These are phyloP conservation scores for Cephalotes varians DNA, from an alignment of 2,888 invertebrate genomes.

Conservation along the genomic window DNA sequence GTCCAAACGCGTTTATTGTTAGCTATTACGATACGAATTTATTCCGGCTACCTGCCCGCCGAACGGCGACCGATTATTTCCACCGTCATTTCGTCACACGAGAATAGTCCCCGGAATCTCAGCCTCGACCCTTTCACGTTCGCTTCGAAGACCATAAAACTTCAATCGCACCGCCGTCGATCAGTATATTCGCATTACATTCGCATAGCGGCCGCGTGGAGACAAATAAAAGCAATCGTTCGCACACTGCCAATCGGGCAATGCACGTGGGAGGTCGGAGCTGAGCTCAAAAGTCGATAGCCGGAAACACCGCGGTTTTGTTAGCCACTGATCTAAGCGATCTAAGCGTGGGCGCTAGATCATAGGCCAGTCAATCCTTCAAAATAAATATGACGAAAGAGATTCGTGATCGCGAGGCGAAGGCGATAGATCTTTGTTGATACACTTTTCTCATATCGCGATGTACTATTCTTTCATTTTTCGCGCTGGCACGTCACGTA, in stretches of 20 bases:
- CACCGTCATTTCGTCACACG: constrained; percentile 39
- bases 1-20: constrained; percentile 70
- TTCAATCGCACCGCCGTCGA: constrained; percentile 29
- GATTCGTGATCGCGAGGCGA: not conserved
- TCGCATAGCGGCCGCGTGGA: not conserved
- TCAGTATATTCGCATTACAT: constrained; percentile 41
- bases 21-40: constrained; percentile 65
- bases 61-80: constrained; percentile 47
- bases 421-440: constrained; percentile 51
- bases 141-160: constrained; percentile 37
- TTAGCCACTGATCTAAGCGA: constrained; percentile 50
- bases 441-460: constrained; percentile 19
- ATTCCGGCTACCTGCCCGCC: constrained; percentile 66
- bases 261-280: constrained; percentile 42
- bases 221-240: constrained; percentile 49
- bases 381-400: constrained; percentile 49
- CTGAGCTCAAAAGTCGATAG: constrained; percentile 54
- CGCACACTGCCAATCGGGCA: constrained; percentile 18
- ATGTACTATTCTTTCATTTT: constrained; percentile 55
- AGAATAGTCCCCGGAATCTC: constrained; percentile 28
- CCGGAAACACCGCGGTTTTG: constrained; percentile 51
- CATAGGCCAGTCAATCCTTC: constrained; percentile 61
- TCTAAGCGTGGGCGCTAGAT: constrained; percentile 66
- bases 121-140: constrained; percentile 15
- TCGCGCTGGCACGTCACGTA: constrained; percentile 1